A percentile compares a stretch with the other conserved stretches of the same genome.
Conservation (phyloP, 2,888 invertebrate genomes). For the Rotaria socialis region DNA sequence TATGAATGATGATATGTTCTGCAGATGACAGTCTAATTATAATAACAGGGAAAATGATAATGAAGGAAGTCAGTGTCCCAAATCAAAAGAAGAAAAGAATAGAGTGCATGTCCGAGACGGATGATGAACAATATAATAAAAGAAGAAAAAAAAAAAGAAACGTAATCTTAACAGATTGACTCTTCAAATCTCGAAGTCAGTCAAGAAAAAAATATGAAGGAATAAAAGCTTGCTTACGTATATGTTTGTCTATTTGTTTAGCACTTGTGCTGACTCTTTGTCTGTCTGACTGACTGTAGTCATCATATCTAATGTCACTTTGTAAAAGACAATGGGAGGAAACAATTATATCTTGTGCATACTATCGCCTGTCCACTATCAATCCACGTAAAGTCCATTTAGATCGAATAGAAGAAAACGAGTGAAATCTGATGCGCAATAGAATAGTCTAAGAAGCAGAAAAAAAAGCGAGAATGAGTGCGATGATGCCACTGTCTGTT, state of each 20-base stretch:
- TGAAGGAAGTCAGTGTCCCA: not conserved
- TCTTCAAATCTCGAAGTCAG: not conserved
- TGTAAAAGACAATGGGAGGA: not conserved
- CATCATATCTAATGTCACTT: constrained; percentile 6
- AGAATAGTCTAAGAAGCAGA: not conserved
- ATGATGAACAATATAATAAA: not conserved
- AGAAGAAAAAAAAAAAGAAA: not conserved
- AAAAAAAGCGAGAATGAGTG: not conserved
- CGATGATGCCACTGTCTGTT: not conserved
- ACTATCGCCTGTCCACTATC: not conserved
- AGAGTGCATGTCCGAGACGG: not conserved
- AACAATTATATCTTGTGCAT: not conserved
- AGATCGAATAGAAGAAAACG: not conserved
- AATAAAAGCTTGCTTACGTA: not conserved
- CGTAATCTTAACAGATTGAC: not conserved
- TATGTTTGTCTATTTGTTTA: not conserved
- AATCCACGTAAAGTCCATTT: constrained; percentile 13
- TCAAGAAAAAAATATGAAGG: not conserved
- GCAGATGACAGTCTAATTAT: not conserved
- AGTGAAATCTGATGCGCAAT: constrained; percentile 8
- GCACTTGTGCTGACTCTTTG: constrained; percentile 7
- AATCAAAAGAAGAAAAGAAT: not conserved
- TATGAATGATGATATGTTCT: constrained; percentile 1
- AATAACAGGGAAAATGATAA: constrained; percentile 13
- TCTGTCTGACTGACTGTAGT: not conserved